Conservation (phyloP, 2,888 invertebrate genomes). For the Drosophila affinis region DNA sequence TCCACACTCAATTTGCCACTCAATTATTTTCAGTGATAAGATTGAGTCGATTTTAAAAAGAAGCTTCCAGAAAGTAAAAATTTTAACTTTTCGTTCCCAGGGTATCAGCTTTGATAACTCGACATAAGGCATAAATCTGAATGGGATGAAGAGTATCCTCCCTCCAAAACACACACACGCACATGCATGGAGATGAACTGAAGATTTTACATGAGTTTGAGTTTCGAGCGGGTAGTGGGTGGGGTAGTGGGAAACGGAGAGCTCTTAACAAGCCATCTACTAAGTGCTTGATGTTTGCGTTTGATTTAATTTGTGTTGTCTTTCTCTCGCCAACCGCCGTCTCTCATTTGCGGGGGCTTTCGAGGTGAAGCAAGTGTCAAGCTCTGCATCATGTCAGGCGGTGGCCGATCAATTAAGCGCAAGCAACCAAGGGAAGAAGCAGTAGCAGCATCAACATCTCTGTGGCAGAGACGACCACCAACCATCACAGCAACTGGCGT, state of each 20-base stretch:
- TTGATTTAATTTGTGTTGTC: slow-evolving; percentile 33
- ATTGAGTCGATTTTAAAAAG: neutral
- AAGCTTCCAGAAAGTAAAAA: neutral
- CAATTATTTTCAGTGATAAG: slow-evolving; percentile 6
- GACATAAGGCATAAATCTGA: neutral
- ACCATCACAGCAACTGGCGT: neutral
- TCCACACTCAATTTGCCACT: slow-evolving; percentile 6
- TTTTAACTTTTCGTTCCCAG: neutral
- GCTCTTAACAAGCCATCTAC: slow-evolving; percentile 29
- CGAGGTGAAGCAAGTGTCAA: slow-evolving; percentile 64
- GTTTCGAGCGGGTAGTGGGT: neutral
- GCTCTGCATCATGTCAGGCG: slow-evolving; percentile 49
- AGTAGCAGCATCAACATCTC: slow-evolving; percentile 46
- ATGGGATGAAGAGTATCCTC: neutral
- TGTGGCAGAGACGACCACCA: slow-evolving; percentile 35
- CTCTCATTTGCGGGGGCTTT: slow-evolving; percentile 32
- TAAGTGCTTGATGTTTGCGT: slow-evolving; percentile 39
- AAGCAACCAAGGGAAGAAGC: slow-evolving; percentile 64
- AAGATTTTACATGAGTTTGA: neutral
- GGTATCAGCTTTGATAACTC: neutral
- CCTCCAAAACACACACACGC: slow-evolving; percentile 1
- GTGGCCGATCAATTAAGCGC: slow-evolving; percentile 61
- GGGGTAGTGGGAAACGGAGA: neutral
- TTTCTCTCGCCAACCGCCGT: neutral
- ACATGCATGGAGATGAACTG: slow-evolving; percentile 1